Conservation (phyloP, 2,113 vertebrate species). For the Pipra filicauda region DNA sequence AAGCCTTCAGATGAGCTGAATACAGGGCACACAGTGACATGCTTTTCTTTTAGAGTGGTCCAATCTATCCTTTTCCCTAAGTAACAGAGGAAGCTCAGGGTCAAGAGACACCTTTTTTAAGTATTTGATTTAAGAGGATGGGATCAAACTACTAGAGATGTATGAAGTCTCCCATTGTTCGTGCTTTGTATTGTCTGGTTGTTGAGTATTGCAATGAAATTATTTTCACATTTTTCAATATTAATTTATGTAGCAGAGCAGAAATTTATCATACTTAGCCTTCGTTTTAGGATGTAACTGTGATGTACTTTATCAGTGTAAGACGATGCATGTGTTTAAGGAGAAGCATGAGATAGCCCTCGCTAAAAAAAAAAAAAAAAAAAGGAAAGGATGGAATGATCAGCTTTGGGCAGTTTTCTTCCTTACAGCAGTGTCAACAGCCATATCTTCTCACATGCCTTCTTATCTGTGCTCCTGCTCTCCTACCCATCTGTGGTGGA, state of each 20-base stretch:
- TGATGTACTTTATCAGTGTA: background rate
- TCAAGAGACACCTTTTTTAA: background rate
- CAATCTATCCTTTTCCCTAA: background rate
- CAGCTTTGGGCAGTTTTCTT: background rate
- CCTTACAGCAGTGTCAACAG: background rate
- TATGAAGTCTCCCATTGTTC: background rate
- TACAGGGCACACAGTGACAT: background rate
- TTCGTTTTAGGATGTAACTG: background rate
- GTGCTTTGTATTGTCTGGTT: background rate
- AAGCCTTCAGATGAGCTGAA: background rate
- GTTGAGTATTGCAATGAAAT: background rate
- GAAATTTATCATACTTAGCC: background rate
- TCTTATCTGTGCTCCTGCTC: background rate
- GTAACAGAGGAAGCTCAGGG: background rate
- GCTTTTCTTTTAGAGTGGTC: background rate
- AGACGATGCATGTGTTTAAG: background rate
- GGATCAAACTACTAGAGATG: background rate
- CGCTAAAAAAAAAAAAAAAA: background rate
- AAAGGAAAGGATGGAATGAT: background rate
- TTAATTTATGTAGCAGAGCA: background rate
- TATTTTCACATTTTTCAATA: background rate
- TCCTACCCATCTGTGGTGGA: background rate
- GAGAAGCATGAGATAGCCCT: background rate
- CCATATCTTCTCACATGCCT: background rate
- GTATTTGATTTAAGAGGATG: background rate